A percentile compares a stretch with the other conserved stretches of the same genome.
These are phyloP conservation scores for Maniola hyperantus DNA, from an alignment of 2,888 invertebrate genomes.

Conservation along the genomic window DNA sequence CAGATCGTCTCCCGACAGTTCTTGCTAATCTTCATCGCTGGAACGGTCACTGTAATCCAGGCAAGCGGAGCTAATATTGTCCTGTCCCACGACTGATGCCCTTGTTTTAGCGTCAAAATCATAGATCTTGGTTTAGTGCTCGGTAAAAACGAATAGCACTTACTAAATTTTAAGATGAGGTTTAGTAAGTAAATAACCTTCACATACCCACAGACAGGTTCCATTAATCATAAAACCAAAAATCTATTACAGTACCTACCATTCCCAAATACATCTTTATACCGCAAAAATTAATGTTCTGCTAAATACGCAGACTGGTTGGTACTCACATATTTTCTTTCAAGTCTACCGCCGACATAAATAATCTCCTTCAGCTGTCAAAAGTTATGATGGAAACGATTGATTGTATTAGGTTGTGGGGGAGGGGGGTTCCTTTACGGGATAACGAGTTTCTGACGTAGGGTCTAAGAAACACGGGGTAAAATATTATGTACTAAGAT, in stretches of 20 bases:
- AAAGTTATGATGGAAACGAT: constrained; percentile 39
- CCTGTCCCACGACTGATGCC: no score
- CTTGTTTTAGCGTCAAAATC: no score
- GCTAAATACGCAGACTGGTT: not conserved
- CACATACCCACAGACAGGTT: no score
- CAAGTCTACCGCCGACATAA: constrained; percentile 27
- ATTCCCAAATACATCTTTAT: not conserved
- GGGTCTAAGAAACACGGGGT: constrained; percentile 4
- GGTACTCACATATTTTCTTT: constrained; percentile 11
- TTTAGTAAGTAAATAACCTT: no score
- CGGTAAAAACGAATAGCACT: no score
- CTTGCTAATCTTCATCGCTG: no score
- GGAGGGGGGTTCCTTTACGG: constrained; percentile 17
- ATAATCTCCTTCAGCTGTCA: constrained; percentile 37
- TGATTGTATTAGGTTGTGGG: constrained; percentile 32
- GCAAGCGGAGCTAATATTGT: no score
- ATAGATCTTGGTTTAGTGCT: no score
- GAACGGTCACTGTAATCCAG: no score
- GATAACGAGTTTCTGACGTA: constrained; percentile 25
- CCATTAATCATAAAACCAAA: not conserved
- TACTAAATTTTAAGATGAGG: no score
- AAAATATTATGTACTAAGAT: constrained; percentile 17
- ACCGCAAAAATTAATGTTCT: constrained; percentile 5
- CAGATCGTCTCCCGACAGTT: no score
- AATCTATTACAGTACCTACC: no score